These are phyloP conservation scores for Meteorus sp. DNA, from an alignment of 1,140 invertebrate genomes.

Conservation along the genomic window DNA sequence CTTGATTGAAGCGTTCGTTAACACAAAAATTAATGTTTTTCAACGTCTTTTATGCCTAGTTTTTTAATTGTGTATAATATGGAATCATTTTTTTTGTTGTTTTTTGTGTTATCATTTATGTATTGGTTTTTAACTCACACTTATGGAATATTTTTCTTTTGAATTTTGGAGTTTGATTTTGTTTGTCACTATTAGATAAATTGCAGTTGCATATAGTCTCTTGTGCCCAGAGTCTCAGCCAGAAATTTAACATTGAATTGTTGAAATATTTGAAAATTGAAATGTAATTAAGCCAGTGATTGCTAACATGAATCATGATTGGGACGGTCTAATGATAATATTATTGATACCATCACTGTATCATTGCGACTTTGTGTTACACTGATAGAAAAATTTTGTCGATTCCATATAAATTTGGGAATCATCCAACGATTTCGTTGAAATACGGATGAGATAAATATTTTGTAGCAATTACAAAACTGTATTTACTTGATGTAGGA, in stretches of 20 bases:
- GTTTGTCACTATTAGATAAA: constrained; percentile 22
- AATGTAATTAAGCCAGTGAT: background rate
- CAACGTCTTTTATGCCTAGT: constrained; percentile 49
- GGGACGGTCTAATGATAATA: background rate
- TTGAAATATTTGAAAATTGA: constrained; percentile 8
- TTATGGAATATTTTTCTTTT: constrained; percentile 15
- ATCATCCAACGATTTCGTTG: no score
- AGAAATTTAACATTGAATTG: constrained; percentile 8
- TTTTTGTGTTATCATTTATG: constrained; percentile 2
- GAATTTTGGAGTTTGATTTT: constrained; percentile 11
- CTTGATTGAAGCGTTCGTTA: constrained; percentile 60
- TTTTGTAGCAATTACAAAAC: no score
- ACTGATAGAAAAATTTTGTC: no score
- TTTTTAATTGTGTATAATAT: constrained; percentile 31
- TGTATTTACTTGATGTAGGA: no score
- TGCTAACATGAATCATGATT: background rate
- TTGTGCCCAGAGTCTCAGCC: constrained; percentile 18
- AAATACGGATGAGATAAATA: no score
- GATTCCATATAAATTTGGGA: no score
- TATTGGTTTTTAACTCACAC: constrained; percentile 8
- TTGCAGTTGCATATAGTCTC: constrained; percentile 26
- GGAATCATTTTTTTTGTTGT: constrained; percentile 20
- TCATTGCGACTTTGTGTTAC: no score
- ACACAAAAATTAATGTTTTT: constrained; percentile 55
- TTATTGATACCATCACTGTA: no score